Conservation (phyloP, 2,113 vertebrate genomes). For the Leucopsar rothschildi region DNA sequence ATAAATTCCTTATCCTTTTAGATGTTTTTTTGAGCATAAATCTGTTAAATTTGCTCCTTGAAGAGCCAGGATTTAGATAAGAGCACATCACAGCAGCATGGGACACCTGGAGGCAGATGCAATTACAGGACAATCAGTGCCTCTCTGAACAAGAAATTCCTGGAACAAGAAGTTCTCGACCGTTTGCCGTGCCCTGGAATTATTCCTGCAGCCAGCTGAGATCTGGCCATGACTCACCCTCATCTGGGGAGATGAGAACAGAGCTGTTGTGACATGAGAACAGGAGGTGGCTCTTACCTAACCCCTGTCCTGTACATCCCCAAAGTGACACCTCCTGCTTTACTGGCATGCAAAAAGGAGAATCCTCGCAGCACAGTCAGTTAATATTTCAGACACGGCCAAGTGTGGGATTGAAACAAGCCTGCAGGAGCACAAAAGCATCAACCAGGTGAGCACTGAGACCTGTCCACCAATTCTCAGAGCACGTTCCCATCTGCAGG, state of each 20-base stretch:
- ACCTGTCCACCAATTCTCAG: fast-evolving
- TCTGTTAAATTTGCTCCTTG: neutral
- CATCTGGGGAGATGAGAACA: neutral
- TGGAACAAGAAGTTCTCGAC: neutral
- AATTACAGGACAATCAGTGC: neutral
- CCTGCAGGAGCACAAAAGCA: neutral
- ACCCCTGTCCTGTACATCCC: neutral
- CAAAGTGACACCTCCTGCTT: neutral
- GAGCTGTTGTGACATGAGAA: neutral
- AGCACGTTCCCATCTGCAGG: neutral
- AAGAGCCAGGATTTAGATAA: neutral
- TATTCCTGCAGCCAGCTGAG: neutral
- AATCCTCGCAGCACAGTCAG: neutral
- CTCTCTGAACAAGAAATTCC: neutral
- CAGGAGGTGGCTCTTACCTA: neutral
- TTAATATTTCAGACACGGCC: fast-evolving
- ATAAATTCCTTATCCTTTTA: neutral
- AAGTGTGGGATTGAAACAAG: neutral
- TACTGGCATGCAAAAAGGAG: neutral
- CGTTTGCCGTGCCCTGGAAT: neutral
- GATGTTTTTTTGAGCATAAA: neutral
- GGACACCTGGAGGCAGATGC: neutral
- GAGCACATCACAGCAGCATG: neutral
- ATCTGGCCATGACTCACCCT: neutral
- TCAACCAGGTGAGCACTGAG: neutral